Base-by-base conservation (phyloP, 2,888 invertebrate species). In the Thera britannica region DNA sequence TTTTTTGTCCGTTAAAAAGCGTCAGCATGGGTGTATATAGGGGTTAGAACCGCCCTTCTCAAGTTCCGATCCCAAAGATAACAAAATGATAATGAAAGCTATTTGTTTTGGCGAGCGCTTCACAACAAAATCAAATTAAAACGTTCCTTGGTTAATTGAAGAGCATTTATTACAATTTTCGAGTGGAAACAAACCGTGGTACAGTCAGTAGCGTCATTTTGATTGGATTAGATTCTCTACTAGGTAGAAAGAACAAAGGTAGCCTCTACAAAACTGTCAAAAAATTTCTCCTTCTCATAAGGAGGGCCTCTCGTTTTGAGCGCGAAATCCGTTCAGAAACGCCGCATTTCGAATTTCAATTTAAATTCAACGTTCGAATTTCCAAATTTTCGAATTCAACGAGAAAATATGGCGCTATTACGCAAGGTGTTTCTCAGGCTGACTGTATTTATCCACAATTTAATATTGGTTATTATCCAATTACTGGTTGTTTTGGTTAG, bases 81-180 rank as follows among this genome's bases (percentile, higher is more conserved):
- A 34, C 52, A 44, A 48, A 35, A 48, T 48, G 23, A 41, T 38
- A 59, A 59, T 46, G 9, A 60, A 66, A 63, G 48, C 64, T 41
- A 44, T 11, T 57, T 44, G 41, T 41, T 57, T 44, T 12, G 9
- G 1, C 12, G 44, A 38, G 44, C 61, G 44, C 64, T 65, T 57
- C 44, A 58, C 62, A 62, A 59, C 64, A 65, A 67, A 65, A 64
- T 67, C 67, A 62, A 67, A 61, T 70, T 59, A 58, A 23, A 62
- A 57, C 35, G 48, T n/a, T 9, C 41, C 2, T 46, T 46, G 9
- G 54, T 46, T 65, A 60, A 51, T 58, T 64, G 61, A 51, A 46
- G 49, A 8, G 51, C 49, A 67, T 59, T 70, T 59, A 70, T 70
- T 70, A 46, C 67, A 65, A 67, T 62, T 62, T 65, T 23, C 12